phyloP scores from a whole-genome alignment of 2,797 vertebrate genomes.

The Toxotes lorentzi region DNA sequence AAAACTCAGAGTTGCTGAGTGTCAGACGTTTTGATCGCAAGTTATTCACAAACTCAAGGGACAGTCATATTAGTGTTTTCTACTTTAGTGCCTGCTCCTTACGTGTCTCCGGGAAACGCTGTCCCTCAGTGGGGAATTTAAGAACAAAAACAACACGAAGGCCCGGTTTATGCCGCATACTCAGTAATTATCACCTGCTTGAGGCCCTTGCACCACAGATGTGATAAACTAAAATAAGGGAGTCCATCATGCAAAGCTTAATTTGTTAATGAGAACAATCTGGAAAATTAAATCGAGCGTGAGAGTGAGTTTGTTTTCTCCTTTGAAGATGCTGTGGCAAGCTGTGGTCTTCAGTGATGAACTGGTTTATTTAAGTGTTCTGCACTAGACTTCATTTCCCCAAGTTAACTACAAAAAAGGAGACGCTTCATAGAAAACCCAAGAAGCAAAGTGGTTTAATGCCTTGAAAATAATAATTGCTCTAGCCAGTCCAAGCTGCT shows the following conservation, averaged over 20 bases:
- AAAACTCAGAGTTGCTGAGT: neutral
- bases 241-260: neutral
- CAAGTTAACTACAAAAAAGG: neutral
- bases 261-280: neutral
- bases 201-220: constrained; percentile 5
- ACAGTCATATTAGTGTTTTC: neutral
- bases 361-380: neutral
- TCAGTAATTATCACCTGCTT: constrained; percentile 1
- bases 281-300: neutral
- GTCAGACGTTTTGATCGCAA: neutral
- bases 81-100: constrained; percentile 20
- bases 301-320: neutral
- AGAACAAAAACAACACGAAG: constrained; percentile 8
- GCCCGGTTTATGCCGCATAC: neutral
- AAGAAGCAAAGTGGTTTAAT: neutral
- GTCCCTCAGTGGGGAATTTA: neutral
- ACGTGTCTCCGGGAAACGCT: constrained; percentile 11
- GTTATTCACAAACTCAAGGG: neutral
- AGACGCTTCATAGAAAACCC: neutral
- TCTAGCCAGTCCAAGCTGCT: neutral
- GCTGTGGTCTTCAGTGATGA: neutral
- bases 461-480: neutral
- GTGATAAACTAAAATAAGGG: neutral
- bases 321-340: neutral
- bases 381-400: neutral